phyloP scores from a whole-genome alignment of 1,140 invertebrate species.

The Dinoponera quadriceps region DNA sequence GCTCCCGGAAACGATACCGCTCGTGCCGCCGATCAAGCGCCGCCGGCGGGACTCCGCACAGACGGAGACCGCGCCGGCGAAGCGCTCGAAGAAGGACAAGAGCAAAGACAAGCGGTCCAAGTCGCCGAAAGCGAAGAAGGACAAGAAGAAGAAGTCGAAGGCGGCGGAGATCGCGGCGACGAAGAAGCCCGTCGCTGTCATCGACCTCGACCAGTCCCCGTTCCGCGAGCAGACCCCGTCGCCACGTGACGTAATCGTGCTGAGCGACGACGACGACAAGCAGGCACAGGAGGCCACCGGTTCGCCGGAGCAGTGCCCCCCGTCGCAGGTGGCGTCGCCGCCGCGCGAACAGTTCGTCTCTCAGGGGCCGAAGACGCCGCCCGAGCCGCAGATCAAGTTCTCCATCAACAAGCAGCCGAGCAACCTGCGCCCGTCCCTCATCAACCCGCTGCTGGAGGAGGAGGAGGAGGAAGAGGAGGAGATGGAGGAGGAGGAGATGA shows the following conservation, averaged over 20 bases:
- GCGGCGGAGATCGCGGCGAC: constrained; percentile 84
- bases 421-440: constrained; percentile 86
- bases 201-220: constrained; percentile 93
- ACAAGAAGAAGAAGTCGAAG: constrained; percentile 86
- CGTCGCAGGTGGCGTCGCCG: constrained; percentile 76
- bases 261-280: constrained; percentile 92
- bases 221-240: constrained; percentile 92
- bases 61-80: constrained; percentile 75
- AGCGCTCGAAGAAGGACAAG: constrained; percentile 84
- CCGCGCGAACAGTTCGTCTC: constrained; percentile 82
- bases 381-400: constrained; percentile 91
- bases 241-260: constrained; percentile 92
- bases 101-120: constrained; percentile 85
- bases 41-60: constrained; percentile 77
- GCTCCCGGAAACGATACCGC: constrained; percentile 81
- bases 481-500: constrained; percentile 78
- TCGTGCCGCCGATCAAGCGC: constrained; percentile 81
- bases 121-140: constrained; percentile 84
- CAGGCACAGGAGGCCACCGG: constrained; percentile 75
- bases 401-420: constrained; percentile 88
- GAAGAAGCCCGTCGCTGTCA: constrained; percentile 92
- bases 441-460: constrained; percentile 88
- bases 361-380: constrained; percentile 90
- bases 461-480: constrained; percentile 81
- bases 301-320: constrained; percentile 77